Base-by-base conservation (phyloP, 2,113 vertebrate genomes). In the Seriola dumerili region DNA sequence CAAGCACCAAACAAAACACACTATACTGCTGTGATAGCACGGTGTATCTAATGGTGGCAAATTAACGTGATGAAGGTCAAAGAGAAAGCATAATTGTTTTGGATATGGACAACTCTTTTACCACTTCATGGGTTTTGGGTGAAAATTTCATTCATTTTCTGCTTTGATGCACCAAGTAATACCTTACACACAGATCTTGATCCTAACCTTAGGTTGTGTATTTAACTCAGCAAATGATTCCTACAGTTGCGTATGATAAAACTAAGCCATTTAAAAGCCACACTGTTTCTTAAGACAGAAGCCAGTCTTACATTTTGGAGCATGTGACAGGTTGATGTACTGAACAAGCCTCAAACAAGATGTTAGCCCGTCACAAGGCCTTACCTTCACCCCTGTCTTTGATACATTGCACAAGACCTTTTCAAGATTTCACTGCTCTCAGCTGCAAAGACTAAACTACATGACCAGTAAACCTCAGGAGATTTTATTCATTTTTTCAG, bases 1-100 rank as follows among this genome's bases (percentile, higher is more conserved):
- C 9, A 67, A 87, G 71, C 78, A 85, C 80, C 88, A 90, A 63
- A 76, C 85, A 86, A 72, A 85, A 85, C 55, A 83, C 42, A 76
- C 54, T 65, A 66, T 32, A 74, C 89, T 76, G 87, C 86, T 90
- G 85, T 81, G 85, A 89, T 76, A 67, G 86, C 86, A 29, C 19
- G 8, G 84, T 83, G 83, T 71, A 82, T 78, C 83, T 82, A 90
- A 90, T 87, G 73, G 71, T 81, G 76, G 76, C 85, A 88, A 91
- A 89, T 90, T 50, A 85, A 85, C 11, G 29, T 63, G 62, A 85
- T 63, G 70, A 78, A 90, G 78, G 89, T 83, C 91, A 91, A 74
- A 85, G 76, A 82, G 65, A 81, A 75, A 78, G 40, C 72, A 54
- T 77, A 72, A 85, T 82, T 44, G 48, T 67, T 87, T 78, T 72